Base-by-base conservation (phyloP, 2,113 vertebrate genomes). In the Odobenus rosmarus region DNA sequence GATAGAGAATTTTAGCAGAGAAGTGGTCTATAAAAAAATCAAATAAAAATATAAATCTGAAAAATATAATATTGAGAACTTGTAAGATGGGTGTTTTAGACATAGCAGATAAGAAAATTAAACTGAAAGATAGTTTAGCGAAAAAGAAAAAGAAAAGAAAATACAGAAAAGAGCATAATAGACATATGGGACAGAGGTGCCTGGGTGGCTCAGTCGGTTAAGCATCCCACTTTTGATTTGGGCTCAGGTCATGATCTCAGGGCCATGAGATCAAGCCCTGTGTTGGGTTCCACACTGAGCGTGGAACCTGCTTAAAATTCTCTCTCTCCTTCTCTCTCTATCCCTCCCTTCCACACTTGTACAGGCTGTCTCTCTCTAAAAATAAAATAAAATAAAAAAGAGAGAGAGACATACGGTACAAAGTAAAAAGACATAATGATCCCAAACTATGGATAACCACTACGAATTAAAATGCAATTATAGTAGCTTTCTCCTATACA, bases 21-120 rank as follows among this genome's bases (percentile, higher is more conserved):
- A 92, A 62, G 31, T 33, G 14, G 49, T 67, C 72, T 94, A 67
- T 49, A 55, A 90, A 95, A 95, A 33, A 83, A 61, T 74, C 46
- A 92, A 96, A 90, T 82, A 16, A 94, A 93, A 92, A 96, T 64
- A 53, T 55, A 82, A 71, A 19, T 67, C 82, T 69, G 11, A 94
- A 96, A 93, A 55, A 80, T 82, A 53, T 21, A 72, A 88, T 31
- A 51, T 14, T 81, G 88, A 96, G 55, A 71, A 81, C 36, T 53
- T 39, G 2, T 24, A 77, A 90, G 16, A 71, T 62, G 53, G 46
- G 36, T 81, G 46, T 90, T 85, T 71, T 77, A 83, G 82, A 92
- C 18, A 83, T 7, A 94, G 76, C 31, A 86, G 79, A 61, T 49
- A 67, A 88, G 57, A 92, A 80, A 80, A 81, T 24, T 77, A 28